Base-by-base conservation (phyloP, 2,888 invertebrate species). In the Melinaea menophilus region DNA sequence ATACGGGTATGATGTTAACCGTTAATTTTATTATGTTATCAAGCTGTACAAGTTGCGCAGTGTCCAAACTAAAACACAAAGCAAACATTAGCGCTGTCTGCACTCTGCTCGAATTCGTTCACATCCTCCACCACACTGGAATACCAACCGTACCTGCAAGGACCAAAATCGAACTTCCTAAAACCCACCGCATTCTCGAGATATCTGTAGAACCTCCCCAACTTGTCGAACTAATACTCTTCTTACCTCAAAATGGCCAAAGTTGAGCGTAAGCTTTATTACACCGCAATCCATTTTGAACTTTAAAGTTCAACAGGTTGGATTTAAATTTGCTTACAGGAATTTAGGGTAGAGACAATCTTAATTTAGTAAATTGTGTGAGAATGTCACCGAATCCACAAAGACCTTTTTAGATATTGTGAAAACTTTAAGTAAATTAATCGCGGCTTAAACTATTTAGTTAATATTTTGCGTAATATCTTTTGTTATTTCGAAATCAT, bases 211-310 rank as follows among this genome's bases (percentile, higher is more conserved):
- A 82, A 84, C 81, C 80, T 76, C 78, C 85, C 79, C 81, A 82
- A 85, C 81, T 86, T 86, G 85, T 86, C 84, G 83, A 86, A 86
- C 86, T 87, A 87, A 87, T 86, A 85, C 85, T 81, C 82, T 85
- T 82, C 84, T 81, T 82, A 81, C 86, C 85, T 82, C 84, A 80
- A 85, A 87, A 87, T 84, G 84, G 85, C 77, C 78, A 77, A 85
- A 86, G 81, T 87, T 86, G 63, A 47, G 74, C 76, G 70, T 75
- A 79, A 75, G 73, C 73, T 71, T 70, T 68, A 70, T 68, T 68
- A 63, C 54, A 34, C 63, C 67, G 46, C 70, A 55, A 69, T 68
- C 72, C 71, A 82, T 75, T 80, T 70, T 71, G 59, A 71, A 74
- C 79, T 77, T 74, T 80, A 76, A 58, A 51, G 7, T 68, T 46